Evolutionary conservation across 1,140 invertebrate genomes (phyloP), one percentile per base, ranked within the genome.

Genomic region (Harpegnathos saltator): DNA sequence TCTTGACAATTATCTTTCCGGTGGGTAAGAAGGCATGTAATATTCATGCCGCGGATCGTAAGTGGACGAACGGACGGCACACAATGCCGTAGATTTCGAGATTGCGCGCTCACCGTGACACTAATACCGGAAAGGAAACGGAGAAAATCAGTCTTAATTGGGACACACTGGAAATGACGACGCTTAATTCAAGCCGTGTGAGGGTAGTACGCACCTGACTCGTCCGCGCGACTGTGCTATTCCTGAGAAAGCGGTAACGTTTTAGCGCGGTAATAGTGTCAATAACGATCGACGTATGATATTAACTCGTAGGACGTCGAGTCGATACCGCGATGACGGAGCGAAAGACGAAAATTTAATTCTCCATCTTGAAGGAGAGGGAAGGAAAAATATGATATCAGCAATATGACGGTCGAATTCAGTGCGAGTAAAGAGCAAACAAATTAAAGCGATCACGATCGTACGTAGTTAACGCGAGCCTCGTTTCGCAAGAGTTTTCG

Each of bases 1-100:
- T 93, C 93, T 94, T 93, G 93, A 94, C 93, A 94, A 94, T 94
- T 94, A 94, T 94, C 92, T 94, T 94, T 94, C 93, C 93, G 92
- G 91, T 93, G 90, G 92, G 92, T 93, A 94, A 93, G 91, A 92
- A 91, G 88, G 86, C 92, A 94, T 94, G 93, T 92, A 94, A 94
- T 94, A 94, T 94, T 94, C 93, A 94, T 94, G 93, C 78, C 84
- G 89, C 84, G 90, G 88, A 90, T 91, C 85, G 90, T 90, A 91
- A 92, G 90, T 92, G 92, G 90, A 92, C 92, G 82, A 78, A 81
- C 91, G 90, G 84, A 84, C 89, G 90, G 91, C 87, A 88, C 85
- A 92, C 91, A 93, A 92, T 92, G 91, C 91, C 84, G 86, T 85
- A 94, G 93, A 94, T 94, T 92, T 90, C 84, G 91, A 93, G 93